Evolutionary conservation across 35 echinoderm and acorn worm genomes (phyloP).

Genomic region (Nesometra sesokonis): DNA sequence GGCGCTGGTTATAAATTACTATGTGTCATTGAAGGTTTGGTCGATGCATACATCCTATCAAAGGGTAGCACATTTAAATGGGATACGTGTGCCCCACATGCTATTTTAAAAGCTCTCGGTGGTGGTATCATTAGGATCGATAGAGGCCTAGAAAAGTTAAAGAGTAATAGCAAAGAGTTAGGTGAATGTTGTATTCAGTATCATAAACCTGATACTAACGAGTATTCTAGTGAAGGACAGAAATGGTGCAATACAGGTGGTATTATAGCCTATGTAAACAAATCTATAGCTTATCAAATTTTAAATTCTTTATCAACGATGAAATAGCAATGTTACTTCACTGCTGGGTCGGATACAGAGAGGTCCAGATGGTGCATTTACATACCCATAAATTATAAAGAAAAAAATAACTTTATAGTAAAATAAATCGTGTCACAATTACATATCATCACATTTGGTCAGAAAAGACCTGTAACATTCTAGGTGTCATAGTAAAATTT

Average conservation of each 20-base stretch:
- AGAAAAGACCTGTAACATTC: no score
- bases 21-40: constrained; percentile 52
- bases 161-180: not conserved
- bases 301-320: not conserved
- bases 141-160: not conserved
- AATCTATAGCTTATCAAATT: not conserved
- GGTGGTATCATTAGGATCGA: constrained; percentile 56
- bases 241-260: constrained; percentile 81
- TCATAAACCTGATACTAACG: constrained; percentile 47
- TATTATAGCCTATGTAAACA: constrained; percentile 48
- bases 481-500: no score
- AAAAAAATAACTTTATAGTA: no score
- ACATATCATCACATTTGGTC: no score
- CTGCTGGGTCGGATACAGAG: no score
- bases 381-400: no score
- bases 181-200: constrained; percentile 21
- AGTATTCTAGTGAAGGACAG: constrained; percentile 2
- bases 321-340: no score
- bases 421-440: no score
- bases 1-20: constrained; percentile 89
- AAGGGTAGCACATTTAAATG: constrained; percentile 89
- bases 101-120: constrained; percentile 57
- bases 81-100: constrained; percentile 89
- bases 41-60: constrained; percentile 69
- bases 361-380: no score